Conservation (phyloP, 2,113 vertebrate species). For the Gracilinanus agilis region DNA sequence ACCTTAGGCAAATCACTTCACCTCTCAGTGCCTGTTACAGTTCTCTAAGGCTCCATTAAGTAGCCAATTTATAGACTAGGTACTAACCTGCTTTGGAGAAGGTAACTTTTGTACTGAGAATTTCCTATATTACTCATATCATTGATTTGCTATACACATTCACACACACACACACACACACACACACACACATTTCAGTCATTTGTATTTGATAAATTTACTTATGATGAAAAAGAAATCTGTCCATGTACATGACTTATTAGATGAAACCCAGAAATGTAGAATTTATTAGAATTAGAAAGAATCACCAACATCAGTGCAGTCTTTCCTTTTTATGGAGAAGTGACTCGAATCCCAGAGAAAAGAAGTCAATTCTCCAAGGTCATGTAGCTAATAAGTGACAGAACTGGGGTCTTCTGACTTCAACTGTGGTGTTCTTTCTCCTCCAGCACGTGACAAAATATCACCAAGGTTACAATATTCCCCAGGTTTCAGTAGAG, state of each 20-base stretch:
- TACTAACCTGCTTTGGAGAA: background rate
- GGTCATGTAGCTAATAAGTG: background rate
- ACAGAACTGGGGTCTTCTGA: background rate
- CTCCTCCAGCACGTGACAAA: background rate
- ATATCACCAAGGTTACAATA: conserved; percentile 2
- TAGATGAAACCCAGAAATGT: background rate
- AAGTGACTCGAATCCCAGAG: background rate
- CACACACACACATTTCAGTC: background rate
- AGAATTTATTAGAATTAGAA: background rate
- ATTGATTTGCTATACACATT: background rate
- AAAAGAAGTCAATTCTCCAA: background rate
- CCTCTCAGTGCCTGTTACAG: background rate
- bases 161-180: background rate
- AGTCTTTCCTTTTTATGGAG: background rate
- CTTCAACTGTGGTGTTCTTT: background rate
- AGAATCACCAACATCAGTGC: background rate
- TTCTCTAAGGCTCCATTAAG: background rate
- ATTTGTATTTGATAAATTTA: background rate
- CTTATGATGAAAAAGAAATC: background rate
- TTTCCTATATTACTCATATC: background rate
- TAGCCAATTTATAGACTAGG: background rate
- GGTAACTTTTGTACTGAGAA: background rate
- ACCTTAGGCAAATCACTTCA: background rate
- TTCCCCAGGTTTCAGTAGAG: background rate
- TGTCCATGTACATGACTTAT: background rate